A percentile compares a stretch with the other conserved stretches of the same genome.
phyloP scores from a whole-genome alignment of 2,888 invertebrate genomes.

The Drosophila prostipennis region DNA sequence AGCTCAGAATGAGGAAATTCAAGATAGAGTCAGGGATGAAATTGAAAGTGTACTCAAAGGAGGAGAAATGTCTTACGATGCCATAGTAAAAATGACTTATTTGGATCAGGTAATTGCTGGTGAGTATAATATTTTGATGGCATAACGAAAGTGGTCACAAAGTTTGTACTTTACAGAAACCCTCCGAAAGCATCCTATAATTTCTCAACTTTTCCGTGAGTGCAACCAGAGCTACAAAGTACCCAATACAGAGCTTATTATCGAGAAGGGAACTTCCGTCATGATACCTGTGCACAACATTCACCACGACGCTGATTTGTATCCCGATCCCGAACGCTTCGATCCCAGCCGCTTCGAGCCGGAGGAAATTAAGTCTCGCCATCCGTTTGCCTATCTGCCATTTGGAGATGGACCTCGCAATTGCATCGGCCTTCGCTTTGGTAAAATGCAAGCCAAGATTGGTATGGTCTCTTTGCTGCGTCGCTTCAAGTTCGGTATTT shows the following conservation, averaged over 20 bases:
- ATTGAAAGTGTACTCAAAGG: conserved; percentile 62
- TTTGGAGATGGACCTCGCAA: conserved; percentile 81
- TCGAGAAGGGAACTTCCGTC: conserved; percentile 82
- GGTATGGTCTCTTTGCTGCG: conserved; percentile 61
- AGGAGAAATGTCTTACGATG: conserved; percentile 67
- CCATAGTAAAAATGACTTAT: conserved; percentile 74
- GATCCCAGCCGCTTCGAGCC: conserved; percentile 86
- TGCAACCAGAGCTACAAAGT: conserved; percentile 85
- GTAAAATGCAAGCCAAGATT: conserved; percentile 77
- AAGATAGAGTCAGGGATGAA: conserved; percentile 66
- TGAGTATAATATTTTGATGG: conserved; percentile 33
- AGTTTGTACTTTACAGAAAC: conserved; percentile 83
- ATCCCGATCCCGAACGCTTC: conserved; percentile 86
- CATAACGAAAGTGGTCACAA: too few relatives aligned
- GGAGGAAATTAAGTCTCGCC: conserved; percentile 77
- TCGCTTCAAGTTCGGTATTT: conserved; percentile 47
- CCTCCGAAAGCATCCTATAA: conserved; percentile 86
- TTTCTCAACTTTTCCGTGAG: conserved; percentile 85
- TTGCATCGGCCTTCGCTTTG: conserved; percentile 81
- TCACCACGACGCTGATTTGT: conserved; percentile 85
- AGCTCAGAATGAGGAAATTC: conserved; percentile 77
- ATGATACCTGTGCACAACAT: conserved; percentile 83
- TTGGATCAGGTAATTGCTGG: conserved; percentile 77
- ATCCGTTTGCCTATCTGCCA: conserved; percentile 75
- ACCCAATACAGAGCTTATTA: conserved; percentile 83